Conservation (phyloP, 1,140 invertebrate genomes). For the Lysiphlebus fabarum region DNA sequence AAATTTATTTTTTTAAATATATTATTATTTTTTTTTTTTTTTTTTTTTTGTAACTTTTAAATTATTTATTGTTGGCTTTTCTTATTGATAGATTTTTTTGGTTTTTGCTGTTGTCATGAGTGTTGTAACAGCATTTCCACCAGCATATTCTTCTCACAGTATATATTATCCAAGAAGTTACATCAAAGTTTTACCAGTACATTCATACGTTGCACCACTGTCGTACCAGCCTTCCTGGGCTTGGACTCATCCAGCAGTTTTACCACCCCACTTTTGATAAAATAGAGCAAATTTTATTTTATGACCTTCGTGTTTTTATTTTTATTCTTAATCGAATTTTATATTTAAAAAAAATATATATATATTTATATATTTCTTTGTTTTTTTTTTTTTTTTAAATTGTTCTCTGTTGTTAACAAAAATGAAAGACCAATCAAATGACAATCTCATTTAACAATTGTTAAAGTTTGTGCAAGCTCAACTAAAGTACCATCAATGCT, state of each 20-base stretch:
- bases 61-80: not conserved
- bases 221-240: slow-evolving; percentile 28
- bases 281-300: not conserved
- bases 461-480: too few relatives aligned
- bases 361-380: too few relatives aligned
- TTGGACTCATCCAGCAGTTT: slow-evolving; percentile 26
- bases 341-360: too few relatives aligned
- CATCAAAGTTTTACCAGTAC: slow-evolving; percentile 27
- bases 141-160: slow-evolving; percentile 3
- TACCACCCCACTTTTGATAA: slow-evolving; percentile 14
- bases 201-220: slow-evolving; percentile 24
- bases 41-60: not conserved
- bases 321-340: too few relatives aligned
- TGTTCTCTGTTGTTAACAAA: too few relatives aligned
- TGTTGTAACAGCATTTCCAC: slow-evolving; percentile 14
- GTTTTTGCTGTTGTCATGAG: slow-evolving; percentile 5
- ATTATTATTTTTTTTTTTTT: too few relatives aligned
- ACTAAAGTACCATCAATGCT: too few relatives aligned
- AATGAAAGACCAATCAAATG: too few relatives aligned
- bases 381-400: too few relatives aligned
- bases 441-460: too few relatives aligned
- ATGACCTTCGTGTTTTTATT: too few relatives aligned
- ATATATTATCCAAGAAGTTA: slow-evolving; percentile 27
- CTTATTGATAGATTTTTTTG: slow-evolving; percentile 15
- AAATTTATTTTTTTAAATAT: too few relatives aligned